phyloP scores from a whole-genome alignment of 2,888 invertebrate genomes.

The Xestobium rufovillosum region DNA sequence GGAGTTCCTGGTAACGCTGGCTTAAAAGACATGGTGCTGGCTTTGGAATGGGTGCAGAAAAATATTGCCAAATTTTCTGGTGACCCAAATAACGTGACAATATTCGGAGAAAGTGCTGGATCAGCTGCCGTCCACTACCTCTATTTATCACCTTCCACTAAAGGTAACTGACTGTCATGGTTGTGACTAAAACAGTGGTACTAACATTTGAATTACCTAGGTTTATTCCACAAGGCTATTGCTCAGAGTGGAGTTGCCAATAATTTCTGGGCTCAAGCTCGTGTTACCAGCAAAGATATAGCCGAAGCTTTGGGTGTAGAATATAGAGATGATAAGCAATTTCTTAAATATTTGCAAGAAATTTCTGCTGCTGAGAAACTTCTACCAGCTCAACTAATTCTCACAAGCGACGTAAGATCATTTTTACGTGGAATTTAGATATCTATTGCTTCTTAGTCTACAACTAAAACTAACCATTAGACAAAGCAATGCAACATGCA shows the following conservation, averaged over 20 bases:
- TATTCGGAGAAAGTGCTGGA: slow-evolving; percentile 50
- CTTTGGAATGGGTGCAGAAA: slow-evolving; percentile 46
- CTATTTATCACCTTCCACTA: slow-evolving; percentile 45
- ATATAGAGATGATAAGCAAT: slow-evolving; percentile 30
- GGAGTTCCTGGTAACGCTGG: slow-evolving; percentile 45
- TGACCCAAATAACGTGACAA: slow-evolving; percentile 29
- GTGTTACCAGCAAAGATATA: slow-evolving; percentile 24
- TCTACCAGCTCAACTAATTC: slow-evolving; percentile 25
- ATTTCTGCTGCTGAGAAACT: slow-evolving; percentile 28
- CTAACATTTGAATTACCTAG: slow-evolving; percentile 20
- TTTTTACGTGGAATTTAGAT: too few species aligned
- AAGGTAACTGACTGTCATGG: slow-evolving; percentile 29
- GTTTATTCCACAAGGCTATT: slow-evolving; percentile 35
- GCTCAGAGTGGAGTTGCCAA: slow-evolving; percentile 33
- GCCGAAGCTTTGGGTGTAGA: slow-evolving; percentile 30
- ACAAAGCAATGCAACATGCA: too few species aligned
- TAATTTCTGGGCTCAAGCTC: slow-evolving; percentile 32
- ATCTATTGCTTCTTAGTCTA: too few species aligned
- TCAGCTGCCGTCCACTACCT: slow-evolving; percentile 45
- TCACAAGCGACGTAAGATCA: slow-evolving; percentile 30
- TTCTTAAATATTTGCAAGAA: slow-evolving; percentile 28
- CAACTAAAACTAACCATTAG: too few species aligned
- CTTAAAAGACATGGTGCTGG: slow-evolving; percentile 37
- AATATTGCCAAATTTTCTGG: slow-evolving; percentile 33
- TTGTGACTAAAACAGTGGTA: too few species aligned